Conservation (phyloP, 2,797 vertebrate species). For the Allobates femoralis region DNA sequence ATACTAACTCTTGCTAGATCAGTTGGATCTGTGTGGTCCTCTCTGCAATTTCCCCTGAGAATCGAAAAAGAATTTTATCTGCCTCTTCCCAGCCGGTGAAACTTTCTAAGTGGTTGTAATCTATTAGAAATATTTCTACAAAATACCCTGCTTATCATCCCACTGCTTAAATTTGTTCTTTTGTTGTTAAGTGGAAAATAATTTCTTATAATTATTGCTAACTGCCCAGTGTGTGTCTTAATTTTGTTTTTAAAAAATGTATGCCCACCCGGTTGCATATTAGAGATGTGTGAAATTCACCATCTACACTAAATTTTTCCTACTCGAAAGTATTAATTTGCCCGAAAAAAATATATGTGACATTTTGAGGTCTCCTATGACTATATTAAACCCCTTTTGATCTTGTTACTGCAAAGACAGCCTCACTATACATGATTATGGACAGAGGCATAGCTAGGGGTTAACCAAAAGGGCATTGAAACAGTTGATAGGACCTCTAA, state of each 20-base stretch:
- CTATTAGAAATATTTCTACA: slow-evolving; percentile 26
- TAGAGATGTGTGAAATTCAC: background rate
- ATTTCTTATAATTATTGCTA: background rate
- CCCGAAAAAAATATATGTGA: too few species aligned
- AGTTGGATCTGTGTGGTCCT: slow-evolving; percentile 61
- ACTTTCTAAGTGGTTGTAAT: slow-evolving; percentile 37
- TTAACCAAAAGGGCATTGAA: too few species aligned
- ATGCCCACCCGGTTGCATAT: too few species aligned
- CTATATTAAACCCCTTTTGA: too few species aligned
- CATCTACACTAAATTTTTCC: too few species aligned
- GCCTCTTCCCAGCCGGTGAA: slow-evolving; percentile 31
- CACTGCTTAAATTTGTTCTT: background rate
- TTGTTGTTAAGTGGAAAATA: background rate
- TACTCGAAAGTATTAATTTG: too few species aligned
- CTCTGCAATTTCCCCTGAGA: slow-evolving; percentile 49
- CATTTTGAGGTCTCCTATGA: too few species aligned
- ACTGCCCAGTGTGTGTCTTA: background rate
- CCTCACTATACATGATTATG: too few species aligned
- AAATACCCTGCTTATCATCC: slow-evolving; percentile 33
- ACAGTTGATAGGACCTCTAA: too few species aligned
- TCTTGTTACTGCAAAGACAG: too few species aligned
- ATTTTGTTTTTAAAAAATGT: background rate
- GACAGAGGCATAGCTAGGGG: too few species aligned
- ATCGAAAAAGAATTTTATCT: slow-evolving; percentile 58
- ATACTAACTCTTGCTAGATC: slow-evolving; percentile 44